Conservation (phyloP, 2,888 invertebrate species). For the Helleia helle region DNA sequence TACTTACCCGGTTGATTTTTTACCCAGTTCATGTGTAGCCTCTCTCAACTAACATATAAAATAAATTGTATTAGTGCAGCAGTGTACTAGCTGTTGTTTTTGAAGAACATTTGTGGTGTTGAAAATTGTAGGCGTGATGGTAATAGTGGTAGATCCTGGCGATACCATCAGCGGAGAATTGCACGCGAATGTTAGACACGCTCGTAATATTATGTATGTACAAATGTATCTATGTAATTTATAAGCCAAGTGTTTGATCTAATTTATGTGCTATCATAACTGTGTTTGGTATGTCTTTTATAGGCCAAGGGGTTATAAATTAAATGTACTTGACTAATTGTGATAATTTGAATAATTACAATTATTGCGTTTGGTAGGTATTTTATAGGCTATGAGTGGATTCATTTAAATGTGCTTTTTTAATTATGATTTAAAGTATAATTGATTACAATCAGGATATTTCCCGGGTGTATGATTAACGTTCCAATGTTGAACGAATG, state of each 20-base stretch:
- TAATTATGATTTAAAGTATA: too few species aligned
- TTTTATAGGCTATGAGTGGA: too few species aligned
- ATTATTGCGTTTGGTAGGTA: too few species aligned
- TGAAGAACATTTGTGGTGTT: slow-evolving; percentile 10
- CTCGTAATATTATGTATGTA: slow-evolving; percentile 17
- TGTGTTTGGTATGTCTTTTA: not conserved
- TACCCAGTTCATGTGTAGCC: too few species aligned
- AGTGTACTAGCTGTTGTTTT: not conserved
- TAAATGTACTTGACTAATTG: too few species aligned
- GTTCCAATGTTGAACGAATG: too few species aligned
- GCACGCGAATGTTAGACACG: slow-evolving; percentile 25
- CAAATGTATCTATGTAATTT: slow-evolving; percentile 20
- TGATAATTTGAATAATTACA: too few species aligned
- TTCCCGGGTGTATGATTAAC: too few species aligned
- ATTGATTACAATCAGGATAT: too few species aligned
- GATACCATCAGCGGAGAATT: slow-evolving; percentile 18
- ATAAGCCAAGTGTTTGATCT: slow-evolving; percentile 18
- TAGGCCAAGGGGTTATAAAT: not conserved
- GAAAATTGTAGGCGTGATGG: slow-evolving; percentile 20
- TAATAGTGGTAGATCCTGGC: slow-evolving; percentile 21
- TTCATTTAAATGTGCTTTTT: too few species aligned
- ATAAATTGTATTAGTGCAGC: not conserved
- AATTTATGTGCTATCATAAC: slow-evolving; percentile 17
- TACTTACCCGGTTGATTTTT: too few species aligned
- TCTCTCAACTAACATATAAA: too few species aligned